phyloP scores from a whole-genome alignment of 2,113 vertebrate genomes.

The Poeciliopsis turrubarensis region DNA sequence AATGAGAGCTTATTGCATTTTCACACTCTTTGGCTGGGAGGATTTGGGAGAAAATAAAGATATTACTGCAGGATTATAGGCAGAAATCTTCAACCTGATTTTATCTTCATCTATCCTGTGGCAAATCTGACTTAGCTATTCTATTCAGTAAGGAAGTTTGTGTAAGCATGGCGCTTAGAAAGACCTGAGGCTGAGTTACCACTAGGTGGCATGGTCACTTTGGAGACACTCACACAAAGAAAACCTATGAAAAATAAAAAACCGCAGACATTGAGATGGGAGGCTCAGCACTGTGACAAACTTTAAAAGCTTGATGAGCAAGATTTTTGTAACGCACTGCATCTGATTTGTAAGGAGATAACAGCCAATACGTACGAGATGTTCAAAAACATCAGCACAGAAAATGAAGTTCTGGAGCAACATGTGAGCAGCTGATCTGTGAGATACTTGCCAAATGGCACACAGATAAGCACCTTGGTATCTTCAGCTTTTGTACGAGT shows the following conservation, averaged over 20 bases:
- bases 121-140: constrained; percentile 30
- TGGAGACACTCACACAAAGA: constrained; percentile 45
- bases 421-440: constrained; percentile 33
- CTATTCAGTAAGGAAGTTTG: constrained; percentile 5
- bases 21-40: constrained; percentile 22
- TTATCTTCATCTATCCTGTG: constrained; percentile 15
- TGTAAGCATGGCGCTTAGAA: constrained; percentile 5
- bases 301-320: constrained; percentile 40
- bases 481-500: constrained; percentile 33
- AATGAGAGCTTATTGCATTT: constrained; percentile 43
- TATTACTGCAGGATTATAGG: constrained; percentile 31
- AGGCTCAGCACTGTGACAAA: constrained; percentile 17
- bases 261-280: constrained; percentile 16
- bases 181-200: constrained; percentile 39
- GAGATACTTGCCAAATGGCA: constrained; percentile 24
- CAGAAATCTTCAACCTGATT: constrained; percentile 30
- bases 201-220: constrained; percentile 77
- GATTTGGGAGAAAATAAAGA: constrained; percentile 31
- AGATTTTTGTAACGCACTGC: constrained; percentile 17
- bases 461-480: constrained; percentile 33
- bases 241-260: constrained; percentile 22
- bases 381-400: constrained; percentile 28
- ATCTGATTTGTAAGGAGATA: constrained; percentile 29
- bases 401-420: constrained; percentile 22
- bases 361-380: constrained; percentile 5